Evolutionary conservation across 2,113 vertebrate species (phyloP).

Genomic region (Prionailurus viverrinus): DNA sequence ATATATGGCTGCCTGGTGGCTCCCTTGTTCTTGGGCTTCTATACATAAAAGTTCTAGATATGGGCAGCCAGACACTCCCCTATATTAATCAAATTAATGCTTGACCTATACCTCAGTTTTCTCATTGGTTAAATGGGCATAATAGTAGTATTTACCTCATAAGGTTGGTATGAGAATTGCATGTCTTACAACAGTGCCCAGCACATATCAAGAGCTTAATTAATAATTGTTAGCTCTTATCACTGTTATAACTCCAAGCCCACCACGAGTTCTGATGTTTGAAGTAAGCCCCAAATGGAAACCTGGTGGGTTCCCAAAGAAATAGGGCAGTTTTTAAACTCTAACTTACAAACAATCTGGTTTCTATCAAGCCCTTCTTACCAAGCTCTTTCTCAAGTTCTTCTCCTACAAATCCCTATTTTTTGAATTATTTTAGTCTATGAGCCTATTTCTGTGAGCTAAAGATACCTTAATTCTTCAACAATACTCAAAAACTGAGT

Average conservation of each 20-base stretch:
- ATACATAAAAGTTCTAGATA: not conserved
- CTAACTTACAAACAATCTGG: not conserved
- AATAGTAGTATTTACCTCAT: conserved; percentile 16
- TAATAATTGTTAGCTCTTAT: conserved; percentile 43
- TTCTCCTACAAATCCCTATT: not conserved
- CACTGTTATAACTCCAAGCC: not conserved
- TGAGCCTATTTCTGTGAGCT: not conserved
- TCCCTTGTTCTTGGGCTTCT: not conserved
- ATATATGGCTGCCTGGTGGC: not conserved
- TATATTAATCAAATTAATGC: not conserved
- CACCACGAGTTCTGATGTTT: conserved; percentile 33
- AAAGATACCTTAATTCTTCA: conserved; percentile 42
- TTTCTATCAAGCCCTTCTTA: conserved; percentile 19
- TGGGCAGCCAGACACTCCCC: not conserved
- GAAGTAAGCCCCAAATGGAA: conserved; percentile 12
- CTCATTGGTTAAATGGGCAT: conserved; percentile 5
- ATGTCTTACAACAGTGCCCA: not conserved
- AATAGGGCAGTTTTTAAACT: not conserved
- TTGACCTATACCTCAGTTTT: not conserved
- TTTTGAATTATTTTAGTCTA: conserved; percentile 27
- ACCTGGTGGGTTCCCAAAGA: not conserved
- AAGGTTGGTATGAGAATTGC: not conserved
- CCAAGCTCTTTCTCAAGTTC: conserved; percentile 20
- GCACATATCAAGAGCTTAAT: not conserved
- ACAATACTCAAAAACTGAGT: conserved; percentile 40